A percentile compares a stretch with the other conserved stretches of the same genome.
Evolutionary conservation across 2,113 vertebrate genomes (phyloP).

Genomic region (Saguinus midas): DNA sequence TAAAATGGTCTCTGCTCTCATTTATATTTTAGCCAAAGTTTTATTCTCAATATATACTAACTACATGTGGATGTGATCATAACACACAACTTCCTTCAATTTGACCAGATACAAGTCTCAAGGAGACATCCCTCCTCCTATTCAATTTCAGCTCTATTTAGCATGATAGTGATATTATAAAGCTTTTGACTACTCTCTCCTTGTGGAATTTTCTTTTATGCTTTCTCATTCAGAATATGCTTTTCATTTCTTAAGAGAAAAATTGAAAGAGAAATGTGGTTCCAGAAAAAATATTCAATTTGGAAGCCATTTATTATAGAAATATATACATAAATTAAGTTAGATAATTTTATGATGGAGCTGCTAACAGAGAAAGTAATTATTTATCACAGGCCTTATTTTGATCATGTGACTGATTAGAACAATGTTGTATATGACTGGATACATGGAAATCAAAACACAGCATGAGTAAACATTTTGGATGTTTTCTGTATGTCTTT

Average conservation of each 20-base stretch:
- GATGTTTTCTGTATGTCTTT: constrained; percentile 56
- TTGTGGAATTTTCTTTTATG: constrained; percentile 20
- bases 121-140: neutral
- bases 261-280: neutral
- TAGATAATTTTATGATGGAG: neutral
- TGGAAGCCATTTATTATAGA: neutral
- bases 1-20: neutral
- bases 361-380: neutral
- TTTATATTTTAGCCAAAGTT: neutral
- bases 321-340: neutral
- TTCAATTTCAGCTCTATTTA: constrained; percentile 14
- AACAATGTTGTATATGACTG: neutral
- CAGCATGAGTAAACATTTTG: neutral
- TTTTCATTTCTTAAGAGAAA: constrained; percentile 30
- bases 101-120: constrained; percentile 30
- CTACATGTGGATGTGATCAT: constrained; percentile 3
- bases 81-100: constrained; percentile 38
- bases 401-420: neutral
- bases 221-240: neutral
- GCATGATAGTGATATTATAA: constrained; percentile 31
- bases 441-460: neutral
- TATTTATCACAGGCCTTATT: neutral
- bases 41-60: constrained; percentile 8
- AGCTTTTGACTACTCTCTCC: constrained; percentile 6
- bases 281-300: neutral